These are phyloP conservation scores for Orius insidiosus DNA, from an alignment of 1,140 invertebrate species.

Conservation along the genomic window DNA sequence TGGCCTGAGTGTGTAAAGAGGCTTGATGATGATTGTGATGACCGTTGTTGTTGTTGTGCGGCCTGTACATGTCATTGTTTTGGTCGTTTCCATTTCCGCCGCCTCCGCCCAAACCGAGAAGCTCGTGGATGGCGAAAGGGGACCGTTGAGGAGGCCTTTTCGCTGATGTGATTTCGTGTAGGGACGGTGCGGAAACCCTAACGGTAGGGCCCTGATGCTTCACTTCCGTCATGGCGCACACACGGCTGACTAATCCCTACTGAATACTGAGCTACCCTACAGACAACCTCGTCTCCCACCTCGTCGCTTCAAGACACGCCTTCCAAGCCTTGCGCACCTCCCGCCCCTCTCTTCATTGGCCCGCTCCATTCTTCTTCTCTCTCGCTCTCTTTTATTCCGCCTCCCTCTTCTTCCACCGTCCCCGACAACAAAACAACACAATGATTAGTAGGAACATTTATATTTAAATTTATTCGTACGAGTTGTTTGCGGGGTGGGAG, in stretches of 20 bases:
- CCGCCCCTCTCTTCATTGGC: not conserved
- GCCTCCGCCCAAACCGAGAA: conserved; percentile 45
- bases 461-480: conserved; percentile 9
- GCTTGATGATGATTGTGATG: conserved; percentile 36
- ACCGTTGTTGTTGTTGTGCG: conserved; percentile 20
- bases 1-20: conserved; percentile 33
- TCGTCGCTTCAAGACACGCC: conserved; percentile 1
- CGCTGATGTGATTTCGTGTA: conserved; percentile 5
- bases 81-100: too few species aligned
- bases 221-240: conserved; percentile 9
- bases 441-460: conserved; percentile 4
- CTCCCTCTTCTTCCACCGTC: not conserved
- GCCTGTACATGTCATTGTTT: conserved; percentile 30
- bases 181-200: conserved; percentile 13
- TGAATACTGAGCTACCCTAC: not conserved
- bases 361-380: conserved; percentile 4
- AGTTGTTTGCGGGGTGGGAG: not conserved
- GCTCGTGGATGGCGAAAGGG: conserved; percentile 81
- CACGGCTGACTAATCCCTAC: not conserved
- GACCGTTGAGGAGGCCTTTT: conserved; percentile 55
- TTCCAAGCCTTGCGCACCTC: not conserved
- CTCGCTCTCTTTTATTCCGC: not conserved
- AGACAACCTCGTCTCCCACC: not conserved
- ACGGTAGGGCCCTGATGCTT: conserved; percentile 13
- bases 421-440: not conserved